Evolutionary conservation across 2,797 vertebrate genomes (phyloP).

Genomic region (Pangasius krempfi): DNA sequence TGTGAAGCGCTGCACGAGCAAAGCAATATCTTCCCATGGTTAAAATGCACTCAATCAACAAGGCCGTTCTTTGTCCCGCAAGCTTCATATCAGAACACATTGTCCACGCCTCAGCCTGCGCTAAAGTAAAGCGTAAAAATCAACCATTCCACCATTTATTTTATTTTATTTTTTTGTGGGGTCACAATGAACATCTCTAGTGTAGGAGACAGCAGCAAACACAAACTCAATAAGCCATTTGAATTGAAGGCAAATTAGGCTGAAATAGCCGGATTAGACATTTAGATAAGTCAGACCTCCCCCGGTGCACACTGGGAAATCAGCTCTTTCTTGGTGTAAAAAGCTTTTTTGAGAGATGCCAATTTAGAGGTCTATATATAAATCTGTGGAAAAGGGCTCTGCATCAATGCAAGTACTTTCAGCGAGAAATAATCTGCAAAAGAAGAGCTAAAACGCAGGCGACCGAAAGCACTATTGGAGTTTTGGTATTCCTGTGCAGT

Average conservation of each 20-base stretch:
- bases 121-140: neutral
- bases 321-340: conserved; percentile 22
- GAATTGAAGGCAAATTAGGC: conserved; percentile 55
- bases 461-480: conserved; percentile 19
- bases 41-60: neutral
- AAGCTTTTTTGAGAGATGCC: conserved; percentile 18
- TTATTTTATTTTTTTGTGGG: no score
- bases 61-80: neutral
- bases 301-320: conserved; percentile 45
- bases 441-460: conserved; percentile 24
- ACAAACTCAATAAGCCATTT: conserved; percentile 59
- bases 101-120: no score
- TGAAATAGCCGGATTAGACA: conserved; percentile 56
- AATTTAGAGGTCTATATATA: conserved; percentile 48
- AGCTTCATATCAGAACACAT: neutral
- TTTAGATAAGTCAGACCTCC: conserved; percentile 50
- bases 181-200: neutral
- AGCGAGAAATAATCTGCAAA: conserved; percentile 37
- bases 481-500: conserved; percentile 40
- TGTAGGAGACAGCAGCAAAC: conserved; percentile 15
- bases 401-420: conserved; percentile 34
- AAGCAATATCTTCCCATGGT: no score
- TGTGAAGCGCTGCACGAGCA: no score
- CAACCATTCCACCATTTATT: neutral
- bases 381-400: conserved; percentile 27